Base-by-base conservation (phyloP, 2,797 vertebrate genomes). In the Xiphophorus birchmanni region DNA sequence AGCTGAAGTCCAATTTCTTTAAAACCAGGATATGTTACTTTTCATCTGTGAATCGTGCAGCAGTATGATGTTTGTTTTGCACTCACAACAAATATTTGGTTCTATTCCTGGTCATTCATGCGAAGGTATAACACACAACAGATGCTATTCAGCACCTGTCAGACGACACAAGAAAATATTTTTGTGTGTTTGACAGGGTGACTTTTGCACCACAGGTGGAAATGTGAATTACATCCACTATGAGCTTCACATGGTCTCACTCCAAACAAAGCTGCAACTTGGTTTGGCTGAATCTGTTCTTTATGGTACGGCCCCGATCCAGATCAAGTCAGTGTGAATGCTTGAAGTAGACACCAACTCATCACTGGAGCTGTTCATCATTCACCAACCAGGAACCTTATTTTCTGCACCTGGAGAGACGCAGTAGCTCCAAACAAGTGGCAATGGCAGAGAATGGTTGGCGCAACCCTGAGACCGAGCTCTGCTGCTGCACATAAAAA, bases 1-100 rank as follows among this genome's bases (percentile, higher is more conserved):
- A 63, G 4, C 4, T 12, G 17, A 15, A n/a, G 29, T n/a, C 13
- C 63, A 40, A 48, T 32, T 37, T 76, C 58, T 40, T 32, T 63
- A 15, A 85, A 81, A 78, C 75, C 65, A 48, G 8, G 82, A 67
- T 21, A 77, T 21, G 52, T 29, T 73, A 4, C 48, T 54, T 42
- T 35, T 40, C 10, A 60, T 13, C 23, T 82, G 29, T 79, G 45
- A 75, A 58, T 18, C 10, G 1, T 71, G 56, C 32, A 44, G 48
- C 15, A 11, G 1, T n/a, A 13, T 4, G 58, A 63, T 63, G 29
- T 63, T 35, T 63, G 58, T 18, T 35, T 35, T 35, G n/a, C 56
- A 32, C 13, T 60, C 60, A 35, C 58, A 63, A 35, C 32, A 17
- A 17, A 63, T 35, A 63, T 63, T 9, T 35, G 29, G 32, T 74